Evolutionary conservation across 2,113 vertebrate genomes (phyloP), one percentile per base, ranked within the genome.

Genomic region (Camelus bactrianus): DNA sequence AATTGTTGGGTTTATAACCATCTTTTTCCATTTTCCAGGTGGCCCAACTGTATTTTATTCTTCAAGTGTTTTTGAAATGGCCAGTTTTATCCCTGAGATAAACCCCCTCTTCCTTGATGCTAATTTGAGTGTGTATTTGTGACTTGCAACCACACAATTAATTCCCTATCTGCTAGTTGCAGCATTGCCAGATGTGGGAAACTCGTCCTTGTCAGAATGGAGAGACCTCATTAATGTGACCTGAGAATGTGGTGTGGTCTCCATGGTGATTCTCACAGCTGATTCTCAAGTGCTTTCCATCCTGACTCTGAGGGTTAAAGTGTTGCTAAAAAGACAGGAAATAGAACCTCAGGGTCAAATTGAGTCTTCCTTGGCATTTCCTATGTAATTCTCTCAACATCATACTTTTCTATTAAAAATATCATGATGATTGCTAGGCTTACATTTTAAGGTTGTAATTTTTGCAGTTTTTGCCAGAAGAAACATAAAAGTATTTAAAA

Each of bases 271-370:
- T 91, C 52, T 85, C 26, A 69, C 15, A 89, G 60, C 60, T 95
- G 93, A 56, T 79, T 88, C 77, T 73, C 72, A 32, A 62, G 15
- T 70, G 48, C n/a, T 77, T 81, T 75, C 70, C 48, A 86, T 69
- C 22, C 12, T 38, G 32, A 81, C 62, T 79, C 75, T 48, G 28
- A 69, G 76, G 70, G 9, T 87, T 89, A 70, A 82, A 90, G 30
- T 58, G 24, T 35, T 48, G 5, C 82, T 84, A 38, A 79, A 92
- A 88, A 83, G n/a, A 91, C 95, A 73, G 87, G 16, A 93, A 96
- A 79, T 83, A 58, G 62, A 73, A 73, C 8, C 62, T 79, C 48
- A 76, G 48, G 12, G 28, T 83, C 70, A 79, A 67, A 75, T 17
- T 85, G 70, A 83, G 62, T 38, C 48, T 93, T 93, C 35, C 58